Percentiles rank a stretch among this genome's conserved stretches.
Evolutionary conservation across 2,888 invertebrate species (phyloP).

Genomic region (Ormyrus nitidulus): DNA sequence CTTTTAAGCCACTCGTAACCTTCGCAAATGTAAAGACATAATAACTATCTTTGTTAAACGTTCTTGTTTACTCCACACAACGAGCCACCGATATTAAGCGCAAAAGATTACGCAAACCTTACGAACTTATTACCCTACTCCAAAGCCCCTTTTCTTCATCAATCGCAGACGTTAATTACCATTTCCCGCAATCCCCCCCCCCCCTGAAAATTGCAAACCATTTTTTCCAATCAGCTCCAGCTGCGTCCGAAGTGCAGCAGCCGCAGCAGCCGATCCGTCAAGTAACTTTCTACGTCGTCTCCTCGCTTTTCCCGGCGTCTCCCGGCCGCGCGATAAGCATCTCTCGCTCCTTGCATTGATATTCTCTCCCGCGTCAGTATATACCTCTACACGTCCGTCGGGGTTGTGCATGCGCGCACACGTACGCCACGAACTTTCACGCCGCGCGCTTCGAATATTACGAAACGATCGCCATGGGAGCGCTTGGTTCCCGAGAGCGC

Average conservation of each 20-base stretch:
- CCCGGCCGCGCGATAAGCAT: conserved; percentile 19
- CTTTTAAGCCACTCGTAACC: neutral
- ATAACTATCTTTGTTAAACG: neutral
- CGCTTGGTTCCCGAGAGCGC: neutral
- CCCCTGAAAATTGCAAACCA: no score
- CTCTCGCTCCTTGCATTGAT: conserved; percentile 21
- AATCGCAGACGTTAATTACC: no score
- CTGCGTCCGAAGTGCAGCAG: neutral
- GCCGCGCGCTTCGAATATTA: conserved; percentile 26
- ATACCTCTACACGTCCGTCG: conserved; percentile 13
- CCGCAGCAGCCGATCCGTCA: neutral
- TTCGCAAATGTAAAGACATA: neutral
- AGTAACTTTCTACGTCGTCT: conserved; percentile 37
- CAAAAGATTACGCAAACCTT: no score
- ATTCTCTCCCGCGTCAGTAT: conserved; percentile 17
- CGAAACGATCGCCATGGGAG: conserved; percentile 6
- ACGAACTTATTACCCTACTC: no score
- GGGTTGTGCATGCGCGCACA: neutral
- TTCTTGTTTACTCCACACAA: neutral
- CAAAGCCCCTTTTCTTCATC: no score
- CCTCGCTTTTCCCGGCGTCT: neutral
- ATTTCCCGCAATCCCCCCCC: no score
- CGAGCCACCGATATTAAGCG: no score
- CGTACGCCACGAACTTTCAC: conserved; percentile 19
- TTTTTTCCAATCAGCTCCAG: no score